Conservation (phyloP, 2,797 vertebrate genomes). For the Loris lydekkerianus region DNA sequence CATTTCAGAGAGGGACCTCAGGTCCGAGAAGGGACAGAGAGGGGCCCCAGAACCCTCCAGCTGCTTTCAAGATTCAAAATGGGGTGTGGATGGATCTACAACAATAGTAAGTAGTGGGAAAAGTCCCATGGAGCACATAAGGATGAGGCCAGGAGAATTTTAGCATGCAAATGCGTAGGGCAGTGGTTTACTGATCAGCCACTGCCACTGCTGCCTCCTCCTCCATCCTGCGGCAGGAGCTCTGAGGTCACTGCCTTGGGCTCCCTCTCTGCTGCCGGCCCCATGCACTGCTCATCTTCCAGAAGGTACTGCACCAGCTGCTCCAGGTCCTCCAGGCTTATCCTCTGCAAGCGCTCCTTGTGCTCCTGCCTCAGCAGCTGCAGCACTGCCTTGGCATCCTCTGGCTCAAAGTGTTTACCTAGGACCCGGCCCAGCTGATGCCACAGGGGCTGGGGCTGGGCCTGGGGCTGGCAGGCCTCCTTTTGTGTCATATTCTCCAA, state of each 20-base stretch:
- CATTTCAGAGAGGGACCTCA: background rate
- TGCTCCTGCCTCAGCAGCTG: slow-evolving; percentile 66
- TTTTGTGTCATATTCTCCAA: background rate
- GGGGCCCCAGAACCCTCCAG: background rate
- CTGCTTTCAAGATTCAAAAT: background rate
- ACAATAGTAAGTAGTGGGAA: background rate
- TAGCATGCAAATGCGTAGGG: background rate
- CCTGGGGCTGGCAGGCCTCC: background rate
- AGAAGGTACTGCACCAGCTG: slow-evolving; percentile 60
- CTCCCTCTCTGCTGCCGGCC: background rate
- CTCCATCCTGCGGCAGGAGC: background rate
- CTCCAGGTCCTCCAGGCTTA: slow-evolving; percentile 75
- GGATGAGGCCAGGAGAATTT: background rate
- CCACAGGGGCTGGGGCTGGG: slow-evolving; percentile 73
- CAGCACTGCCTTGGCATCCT: slow-evolving; percentile 68
- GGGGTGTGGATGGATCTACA: background rate
- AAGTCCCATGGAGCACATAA: background rate
- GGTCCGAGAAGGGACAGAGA: background rate
- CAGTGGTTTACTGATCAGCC: slow-evolving; percentile 1
- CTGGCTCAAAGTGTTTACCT: slow-evolving; percentile 70
- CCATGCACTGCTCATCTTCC: fast-evolving
- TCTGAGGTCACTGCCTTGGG: background rate
- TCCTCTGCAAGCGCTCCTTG: slow-evolving; percentile 3
- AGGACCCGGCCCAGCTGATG: slow-evolving; percentile 67
- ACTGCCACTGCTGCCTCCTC: background rate